Percentiles rank a stretch among this genome's conserved stretches.
These are phyloP conservation scores for Hypomecis atomaria DNA, from an alignment of 2,888 invertebrate species.

Conservation along the genomic window DNA sequence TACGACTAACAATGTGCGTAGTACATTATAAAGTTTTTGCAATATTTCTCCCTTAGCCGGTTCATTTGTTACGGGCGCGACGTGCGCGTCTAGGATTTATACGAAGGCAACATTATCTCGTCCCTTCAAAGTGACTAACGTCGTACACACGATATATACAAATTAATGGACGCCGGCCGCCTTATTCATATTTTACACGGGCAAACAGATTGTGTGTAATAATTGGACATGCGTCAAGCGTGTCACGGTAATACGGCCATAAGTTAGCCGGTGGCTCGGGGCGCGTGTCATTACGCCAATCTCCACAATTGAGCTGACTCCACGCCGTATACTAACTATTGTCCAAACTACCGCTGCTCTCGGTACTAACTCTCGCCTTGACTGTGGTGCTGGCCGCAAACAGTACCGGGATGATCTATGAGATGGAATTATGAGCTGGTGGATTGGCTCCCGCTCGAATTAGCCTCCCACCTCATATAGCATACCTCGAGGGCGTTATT, in stretches of 20 bases:
- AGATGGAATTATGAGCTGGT: slow-evolving; percentile 67
- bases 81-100: slow-evolving; percentile 72
- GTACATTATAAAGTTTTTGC: slow-evolving; percentile 75
- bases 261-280: slow-evolving; percentile 72
- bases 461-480: slow-evolving; percentile 47
- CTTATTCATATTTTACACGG: slow-evolving; percentile 79
- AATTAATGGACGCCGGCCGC: slow-evolving; percentile 68
- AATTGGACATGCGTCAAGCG: slow-evolving; percentile 82
- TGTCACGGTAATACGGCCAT: slow-evolving; percentile 79
- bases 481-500: slow-evolving; percentile 38
- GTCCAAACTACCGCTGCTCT: slow-evolving; percentile 9
- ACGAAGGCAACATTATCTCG: slow-evolving; percentile 77
- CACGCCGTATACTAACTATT: slow-evolving; percentile 39
- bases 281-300: slow-evolving; percentile 80
- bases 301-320: slow-evolving; percentile 68
- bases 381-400: slow-evolving; percentile 19
- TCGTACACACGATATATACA: slow-evolving; percentile 61
- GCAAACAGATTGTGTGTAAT: slow-evolving; percentile 79
- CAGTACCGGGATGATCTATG: slow-evolving; percentile 69
- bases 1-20: slow-evolving; percentile 66
- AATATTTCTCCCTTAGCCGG: slow-evolving; percentile 73
- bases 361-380: slow-evolving; percentile 15
- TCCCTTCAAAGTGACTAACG: slow-evolving; percentile 74
- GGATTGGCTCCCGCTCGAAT: slow-evolving; percentile 64
- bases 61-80: slow-evolving; percentile 72